Evolutionary conservation across 2,888 invertebrate genomes (phyloP), one percentile per base, ranked within the genome.

Genomic region (Tryphoninae sp.): DNA sequence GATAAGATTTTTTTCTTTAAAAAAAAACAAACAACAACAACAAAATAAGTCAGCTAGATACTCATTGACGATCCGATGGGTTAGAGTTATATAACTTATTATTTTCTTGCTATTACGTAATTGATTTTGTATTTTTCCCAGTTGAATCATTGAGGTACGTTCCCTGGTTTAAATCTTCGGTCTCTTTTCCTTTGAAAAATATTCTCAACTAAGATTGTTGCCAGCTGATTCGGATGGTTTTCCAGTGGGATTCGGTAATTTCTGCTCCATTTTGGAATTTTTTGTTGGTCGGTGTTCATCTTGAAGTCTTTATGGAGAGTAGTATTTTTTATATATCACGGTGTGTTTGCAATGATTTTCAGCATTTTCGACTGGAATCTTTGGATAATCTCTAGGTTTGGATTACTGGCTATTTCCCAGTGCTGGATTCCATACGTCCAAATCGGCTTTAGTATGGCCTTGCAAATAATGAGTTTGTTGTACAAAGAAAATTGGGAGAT

Each of bases 401-500:
- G 76, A 67, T 79, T 67, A 2, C 51, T 49, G 8, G 80, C 33
- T 55, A 53, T 69, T 9, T 67, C 71, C 67, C 77, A 77, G 4
- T 78, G 26, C 49, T 80, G 33, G 1, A 77, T 65, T 2, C 75
- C 71, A 49, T 80, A 80, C 0, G 65, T 77, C 61, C 79, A 81
- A 2, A 83, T 73, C 78, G 80, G 0, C 26, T 26, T 26, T 26
- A 82, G 58, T 62, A 80, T 78, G 7, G 13, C n/a, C 58, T 82
- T 82, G 58, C 81, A 84, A 0, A 76, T 75, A 2, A 55, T 0
- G 0, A 78, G 1, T 67, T 82, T 84, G 69, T 78, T 82, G 19
- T 65, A 1, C 2, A 59, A 11, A 8, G 42, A 64, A 19, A 80
- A 4, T 13, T 79, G 42, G 1, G 64, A 83, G 2, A 65, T 62